These are phyloP conservation scores for Meteorus colon DNA, from an alignment of 2,888 invertebrate genomes.

Conservation along the genomic window DNA sequence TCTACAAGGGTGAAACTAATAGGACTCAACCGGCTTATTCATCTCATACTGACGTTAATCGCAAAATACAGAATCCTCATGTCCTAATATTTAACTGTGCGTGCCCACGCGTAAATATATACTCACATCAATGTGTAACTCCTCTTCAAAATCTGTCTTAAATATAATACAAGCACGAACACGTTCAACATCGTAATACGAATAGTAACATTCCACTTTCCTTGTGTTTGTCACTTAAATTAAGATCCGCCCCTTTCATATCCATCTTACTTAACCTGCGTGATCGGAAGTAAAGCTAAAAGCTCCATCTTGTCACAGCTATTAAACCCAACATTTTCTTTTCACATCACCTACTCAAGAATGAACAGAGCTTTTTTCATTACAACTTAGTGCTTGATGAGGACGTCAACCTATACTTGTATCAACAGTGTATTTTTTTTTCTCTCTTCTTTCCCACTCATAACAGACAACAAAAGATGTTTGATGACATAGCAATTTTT, in stretches of 20 bases:
- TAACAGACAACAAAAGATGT: constrained; percentile 16
- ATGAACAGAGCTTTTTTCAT: background rate
- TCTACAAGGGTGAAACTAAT: constrained; percentile 45
- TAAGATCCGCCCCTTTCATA: background rate
- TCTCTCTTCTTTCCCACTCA: background rate
- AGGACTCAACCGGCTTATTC: constrained; percentile 44
- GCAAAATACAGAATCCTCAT: constrained; percentile 40
- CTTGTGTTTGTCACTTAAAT: background rate
- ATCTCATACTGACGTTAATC: constrained; percentile 50
- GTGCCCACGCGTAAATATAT: constrained; percentile 23
- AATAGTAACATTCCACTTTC: background rate
- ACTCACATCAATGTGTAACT: background rate
- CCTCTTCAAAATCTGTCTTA: constrained; percentile 1
- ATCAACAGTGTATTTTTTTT: constrained; percentile 19
- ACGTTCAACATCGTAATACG: background rate
- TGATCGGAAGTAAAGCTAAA: constrained; percentile 25
- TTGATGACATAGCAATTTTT: constrained; percentile 28
- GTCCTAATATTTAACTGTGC: constrained; percentile 10
- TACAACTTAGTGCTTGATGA: background rate
- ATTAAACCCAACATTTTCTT: constrained; percentile 27
- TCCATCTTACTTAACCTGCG: constrained; percentile 11
- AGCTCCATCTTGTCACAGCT: constrained; percentile 7
- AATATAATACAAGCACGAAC: background rate
- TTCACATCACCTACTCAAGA: constrained; percentile 2
- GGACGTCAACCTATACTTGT: background rate